Evolutionary conservation across 1,140 invertebrate species (phyloP).

Genomic region (Aricia agestis): DNA sequence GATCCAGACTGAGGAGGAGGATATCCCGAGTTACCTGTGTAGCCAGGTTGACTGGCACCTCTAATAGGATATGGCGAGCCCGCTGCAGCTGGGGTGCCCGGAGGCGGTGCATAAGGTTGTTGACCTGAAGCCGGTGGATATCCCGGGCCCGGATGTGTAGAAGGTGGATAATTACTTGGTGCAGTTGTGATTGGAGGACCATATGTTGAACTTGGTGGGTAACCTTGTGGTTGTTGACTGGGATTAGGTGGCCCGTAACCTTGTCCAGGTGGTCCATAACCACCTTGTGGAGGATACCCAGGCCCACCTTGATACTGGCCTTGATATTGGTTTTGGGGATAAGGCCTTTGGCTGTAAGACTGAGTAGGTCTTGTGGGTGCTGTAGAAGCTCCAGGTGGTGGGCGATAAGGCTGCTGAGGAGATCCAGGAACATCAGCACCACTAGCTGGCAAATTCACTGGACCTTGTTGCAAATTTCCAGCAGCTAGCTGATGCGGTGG

Average conservation of each 20-base stretch:
- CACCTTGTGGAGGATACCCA: slow-evolving; percentile 66
- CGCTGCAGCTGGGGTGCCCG: slow-evolving; percentile 63
- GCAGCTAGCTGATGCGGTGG: slow-evolving; percentile 68
- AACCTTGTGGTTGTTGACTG: slow-evolving; percentile 67
- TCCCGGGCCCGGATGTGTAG: slow-evolving; percentile 64
- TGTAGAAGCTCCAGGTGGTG: slow-evolving; percentile 61
- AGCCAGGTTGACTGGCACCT: slow-evolving; percentile 55
- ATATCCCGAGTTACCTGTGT: slow-evolving; percentile 67
- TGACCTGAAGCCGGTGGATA: slow-evolving; percentile 70
- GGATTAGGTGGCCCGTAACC: slow-evolving; percentile 73
- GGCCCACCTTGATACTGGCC: slow-evolving; percentile 71
- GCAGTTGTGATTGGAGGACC: slow-evolving; percentile 72
- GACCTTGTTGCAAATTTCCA: slow-evolving; percentile 59
- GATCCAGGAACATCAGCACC: slow-evolving; percentile 55
- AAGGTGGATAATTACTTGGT: slow-evolving; percentile 68
- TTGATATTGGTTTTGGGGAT: slow-evolving; percentile 73
- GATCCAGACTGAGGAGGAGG: slow-evolving; percentile 59
- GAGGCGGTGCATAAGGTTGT: slow-evolving; percentile 68
- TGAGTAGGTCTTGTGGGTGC: slow-evolving; percentile 70
- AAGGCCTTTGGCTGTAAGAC: slow-evolving; percentile 70
- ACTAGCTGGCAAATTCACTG: slow-evolving; percentile 54
- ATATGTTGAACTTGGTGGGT: slow-evolving; percentile 71
- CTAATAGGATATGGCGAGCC: slow-evolving; percentile 67
- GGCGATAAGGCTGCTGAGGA: slow-evolving; percentile 60
- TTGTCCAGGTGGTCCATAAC: slow-evolving; percentile 67